A percentile compares a stretch with the other conserved stretches of the same genome.
These are phyloP conservation scores for Taxidea taxus DNA, from an alignment of 2,113 vertebrate species.

Conservation along the genomic window DNA sequence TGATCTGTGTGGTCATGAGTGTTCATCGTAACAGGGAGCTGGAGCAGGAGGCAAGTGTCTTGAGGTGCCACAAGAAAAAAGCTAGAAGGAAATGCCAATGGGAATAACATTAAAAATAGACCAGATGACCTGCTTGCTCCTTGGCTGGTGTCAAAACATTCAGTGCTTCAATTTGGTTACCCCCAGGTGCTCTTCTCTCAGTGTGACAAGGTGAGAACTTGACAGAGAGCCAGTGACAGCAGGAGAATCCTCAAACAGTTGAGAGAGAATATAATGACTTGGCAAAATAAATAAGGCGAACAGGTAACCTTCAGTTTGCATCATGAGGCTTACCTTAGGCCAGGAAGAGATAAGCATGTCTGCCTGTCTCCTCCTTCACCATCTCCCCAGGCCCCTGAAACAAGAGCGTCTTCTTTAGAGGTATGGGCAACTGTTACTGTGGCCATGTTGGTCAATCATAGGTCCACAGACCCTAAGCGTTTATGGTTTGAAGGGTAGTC, in stretches of 20 bases:
- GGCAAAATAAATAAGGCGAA: slow-evolving; percentile 21
- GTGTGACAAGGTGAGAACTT: slow-evolving; percentile 47
- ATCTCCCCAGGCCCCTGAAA: rapidly evolving
- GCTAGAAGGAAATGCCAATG: slow-evolving; percentile 33
- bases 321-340: background rate
- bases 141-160: slow-evolving; percentile 47
- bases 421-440: background rate
- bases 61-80: background rate
- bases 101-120: slow-evolving; percentile 67
- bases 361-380: background rate
- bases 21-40: slow-evolving; percentile 59
- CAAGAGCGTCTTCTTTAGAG: background rate
- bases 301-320: background rate
- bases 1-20: slow-evolving; percentile 48
- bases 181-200: slow-evolving; percentile 64
- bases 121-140: slow-evolving; percentile 53
- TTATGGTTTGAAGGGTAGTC: background rate
- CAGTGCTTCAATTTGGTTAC: slow-evolving; percentile 64
- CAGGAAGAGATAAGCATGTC: background rate
- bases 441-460: background rate
- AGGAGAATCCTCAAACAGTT: background rate
- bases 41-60: background rate
- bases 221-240: slow-evolving; percentile 34
- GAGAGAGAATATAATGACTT: background rate
- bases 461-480: background rate